Evolutionary conservation across 1,140 invertebrate genomes (phyloP).

Genomic region (Melipona quadrifasciata): DNA sequence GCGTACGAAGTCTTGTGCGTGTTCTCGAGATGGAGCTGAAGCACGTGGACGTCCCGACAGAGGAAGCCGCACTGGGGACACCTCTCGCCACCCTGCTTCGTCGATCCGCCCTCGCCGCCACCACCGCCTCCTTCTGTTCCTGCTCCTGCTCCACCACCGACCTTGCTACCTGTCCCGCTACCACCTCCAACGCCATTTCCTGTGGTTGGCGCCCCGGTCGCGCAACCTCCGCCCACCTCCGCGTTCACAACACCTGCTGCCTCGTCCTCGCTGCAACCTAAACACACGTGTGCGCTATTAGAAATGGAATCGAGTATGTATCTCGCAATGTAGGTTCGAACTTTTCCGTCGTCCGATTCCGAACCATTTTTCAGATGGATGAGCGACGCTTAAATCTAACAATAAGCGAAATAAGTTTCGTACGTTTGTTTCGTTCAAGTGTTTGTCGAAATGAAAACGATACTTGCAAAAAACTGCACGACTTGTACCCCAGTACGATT

Average conservation of each 20-base stretch:
- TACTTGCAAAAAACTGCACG: no score
- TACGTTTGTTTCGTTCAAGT: no score
- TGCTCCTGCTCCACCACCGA: conserved; percentile 52
- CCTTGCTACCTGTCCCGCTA: conserved; percentile 58
- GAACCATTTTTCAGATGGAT: no score
- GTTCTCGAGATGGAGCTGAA: conserved; percentile 79
- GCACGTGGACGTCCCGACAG: conserved; percentile 77
- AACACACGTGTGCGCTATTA: conserved; percentile 56
- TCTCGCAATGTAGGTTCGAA: no score
- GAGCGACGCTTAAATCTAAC: no score
- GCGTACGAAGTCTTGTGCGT: conserved; percentile 76
- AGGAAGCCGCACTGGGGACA: conserved; percentile 79
- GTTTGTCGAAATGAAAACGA: no score
- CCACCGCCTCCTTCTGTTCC: conserved; percentile 31
- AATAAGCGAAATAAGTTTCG: no score
- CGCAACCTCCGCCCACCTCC: conserved; percentile 77
- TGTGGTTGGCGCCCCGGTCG: conserved; percentile 73
- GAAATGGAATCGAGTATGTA: no score
- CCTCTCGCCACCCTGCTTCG: conserved; percentile 71
- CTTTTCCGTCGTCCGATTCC: no score
- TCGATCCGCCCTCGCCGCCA: conserved; percentile 67
- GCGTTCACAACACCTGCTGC: conserved; percentile 76
- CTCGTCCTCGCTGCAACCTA: conserved; percentile 80
- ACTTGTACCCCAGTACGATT: no score
- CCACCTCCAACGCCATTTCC: conserved; percentile 63